Evolutionary conservation across 2,888 invertebrate genomes (phyloP).

Genomic region (Malachius bipustulatus): DNA sequence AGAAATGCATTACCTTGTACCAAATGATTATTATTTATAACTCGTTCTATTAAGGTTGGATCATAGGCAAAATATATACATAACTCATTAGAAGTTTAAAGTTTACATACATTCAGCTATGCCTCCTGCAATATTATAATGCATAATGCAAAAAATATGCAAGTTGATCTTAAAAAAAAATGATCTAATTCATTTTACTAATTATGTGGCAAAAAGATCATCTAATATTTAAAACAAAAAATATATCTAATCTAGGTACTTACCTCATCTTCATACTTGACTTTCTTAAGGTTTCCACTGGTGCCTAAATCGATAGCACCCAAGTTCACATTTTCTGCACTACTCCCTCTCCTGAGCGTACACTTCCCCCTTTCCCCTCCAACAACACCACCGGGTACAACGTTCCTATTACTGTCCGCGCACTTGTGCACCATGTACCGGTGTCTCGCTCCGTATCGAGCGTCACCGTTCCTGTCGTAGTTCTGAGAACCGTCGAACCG

Average conservation of each 20-base stretch:
- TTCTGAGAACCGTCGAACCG: slow-evolving; percentile 21
- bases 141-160: too few relatives aligned
- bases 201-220: too few relatives aligned
- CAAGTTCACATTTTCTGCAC: slow-evolving; percentile 32
- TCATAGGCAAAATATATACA: too few relatives aligned
- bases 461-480: slow-evolving; percentile 19
- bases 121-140: too few relatives aligned
- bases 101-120: too few relatives aligned
- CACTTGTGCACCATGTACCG: slow-evolving; percentile 16
- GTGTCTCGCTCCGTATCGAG: background rate
- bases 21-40: too few relatives aligned
- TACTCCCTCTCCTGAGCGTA: slow-evolving; percentile 29
- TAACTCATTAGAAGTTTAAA: too few relatives aligned
- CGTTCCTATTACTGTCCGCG: slow-evolving; percentile 16
- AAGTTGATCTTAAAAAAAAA: too few relatives aligned
- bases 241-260: slow-evolving; percentile 10
- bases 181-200: too few relatives aligned
- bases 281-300: slow-evolving; percentile 32
- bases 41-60: too few relatives aligned
- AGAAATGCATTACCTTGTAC: too few relatives aligned
- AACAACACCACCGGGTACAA: slow-evolving; percentile 13
- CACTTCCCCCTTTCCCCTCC: slow-evolving; percentile 10
- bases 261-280: slow-evolving; percentile 36
- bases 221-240: too few relatives aligned
- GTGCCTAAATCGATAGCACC: slow-evolving; percentile 26